Evolutionary conservation across 2,888 invertebrate species (phyloP).

Genomic region (Plusia festucae): DNA sequence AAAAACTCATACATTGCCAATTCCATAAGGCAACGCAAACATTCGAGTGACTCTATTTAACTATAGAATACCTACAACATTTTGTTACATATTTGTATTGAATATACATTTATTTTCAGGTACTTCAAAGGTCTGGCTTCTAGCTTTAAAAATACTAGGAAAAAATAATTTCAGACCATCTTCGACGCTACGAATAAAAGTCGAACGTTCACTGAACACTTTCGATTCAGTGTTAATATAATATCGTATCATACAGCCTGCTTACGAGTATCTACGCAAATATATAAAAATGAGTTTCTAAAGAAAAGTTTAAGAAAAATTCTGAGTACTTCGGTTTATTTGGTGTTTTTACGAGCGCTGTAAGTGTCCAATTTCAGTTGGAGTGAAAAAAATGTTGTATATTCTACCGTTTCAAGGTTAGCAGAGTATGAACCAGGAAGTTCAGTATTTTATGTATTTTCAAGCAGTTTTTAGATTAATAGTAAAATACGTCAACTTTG

Average conservation of each 20-base stretch:
- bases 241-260: slow-evolving; percentile 26
- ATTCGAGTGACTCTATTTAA: neutral
- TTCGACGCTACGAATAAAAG: slow-evolving; percentile 1
- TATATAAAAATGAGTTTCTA: slow-evolving; percentile 12
- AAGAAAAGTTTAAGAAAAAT: slow-evolving; percentile 42
- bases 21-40: neutral
- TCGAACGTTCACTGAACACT: slow-evolving; percentile 3
- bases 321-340: slow-evolving; percentile 45
- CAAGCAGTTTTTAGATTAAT: slow-evolving; percentile 1
- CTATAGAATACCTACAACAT: neutral
- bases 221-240: slow-evolving; percentile 11
- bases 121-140: neutral
- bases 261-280: slow-evolving; percentile 33
- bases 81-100: neutral
- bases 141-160: neutral
- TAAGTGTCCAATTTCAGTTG: slow-evolving; percentile 54
- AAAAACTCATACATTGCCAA: neutral
- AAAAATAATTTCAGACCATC: neutral
- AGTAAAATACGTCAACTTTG: neutral
- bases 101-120: neutral
- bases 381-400: slow-evolving; percentile 38
- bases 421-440: slow-evolving; percentile 25
- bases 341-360: slow-evolving; percentile 47
- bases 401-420: slow-evolving; percentile 27
- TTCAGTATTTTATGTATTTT: slow-evolving; percentile 30